Base-by-base conservation (phyloP, 2,888 invertebrate species). In the Trachelus iudaicus region DNA sequence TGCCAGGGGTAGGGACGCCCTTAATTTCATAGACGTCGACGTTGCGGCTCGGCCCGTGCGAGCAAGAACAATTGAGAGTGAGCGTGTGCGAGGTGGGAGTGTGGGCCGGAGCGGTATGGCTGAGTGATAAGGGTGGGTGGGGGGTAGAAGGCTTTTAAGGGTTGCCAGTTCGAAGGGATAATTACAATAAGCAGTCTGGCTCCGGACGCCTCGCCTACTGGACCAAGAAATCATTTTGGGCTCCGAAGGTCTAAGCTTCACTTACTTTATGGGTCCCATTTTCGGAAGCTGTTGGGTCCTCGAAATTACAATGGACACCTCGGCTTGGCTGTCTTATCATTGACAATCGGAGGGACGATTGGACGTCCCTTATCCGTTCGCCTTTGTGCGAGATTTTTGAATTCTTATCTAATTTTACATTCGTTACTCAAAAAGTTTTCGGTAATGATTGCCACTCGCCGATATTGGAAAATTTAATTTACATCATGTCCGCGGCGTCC, bases 31-130 rank as follows among this genome's bases (percentile, higher is more conserved):
- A 86, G 87, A 87, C 85, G 87, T 86, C 71, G 71, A 77, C 76
- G 69, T 76, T 69, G 75, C 78, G 71, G 81, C 78, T 75, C 75
- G 79, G 82, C 77, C 73, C 86, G 86, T 87, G 84, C 85, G 85
- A 88, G 87, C 88, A 88, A 86, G 88, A 88, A 89, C 87, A 88
- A 89, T 89, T 83, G 86, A 86, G 87, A 87, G 84, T 82, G 82
- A 87, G 88, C 88, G 88, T 87, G 87, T 86, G 86, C 85, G 81
- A 81, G 84, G 79, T 80, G 83, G 85, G 85, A 83, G 82, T 82
- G 82, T 37, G 71, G 31, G 31, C 31, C 31, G 6, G 31, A 15
- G 13, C 30, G 0, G 30, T 71, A 79, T 75, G 79, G 84, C 84
- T 85, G 81, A 83, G 85, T 83, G 85, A 23, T 83, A 81, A 82